Evolutionary conservation across 2,888 invertebrate genomes (phyloP).

Genomic region (Plagodis dolabraria): DNA sequence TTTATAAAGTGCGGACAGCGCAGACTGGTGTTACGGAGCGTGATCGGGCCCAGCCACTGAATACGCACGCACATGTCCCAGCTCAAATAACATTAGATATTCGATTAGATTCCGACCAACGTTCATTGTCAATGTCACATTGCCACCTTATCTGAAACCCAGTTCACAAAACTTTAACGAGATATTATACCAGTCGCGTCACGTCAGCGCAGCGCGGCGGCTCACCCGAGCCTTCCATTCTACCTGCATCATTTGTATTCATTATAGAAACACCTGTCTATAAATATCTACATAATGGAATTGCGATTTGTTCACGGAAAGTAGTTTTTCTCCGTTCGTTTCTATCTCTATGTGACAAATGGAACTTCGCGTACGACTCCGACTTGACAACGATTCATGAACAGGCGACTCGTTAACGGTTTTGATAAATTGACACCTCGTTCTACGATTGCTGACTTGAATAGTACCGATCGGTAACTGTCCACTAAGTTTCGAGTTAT

Average conservation of each 20-base stretch:
- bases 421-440: constrained; percentile 31
- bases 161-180: constrained; percentile 15
- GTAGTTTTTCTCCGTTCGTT: constrained; percentile 30
- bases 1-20: constrained; percentile 52
- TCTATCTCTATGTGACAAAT: constrained; percentile 26
- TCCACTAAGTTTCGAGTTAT: constrained; percentile 13
- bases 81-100: constrained; percentile 22
- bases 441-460: constrained; percentile 26
- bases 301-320: constrained; percentile 29
- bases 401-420: constrained; percentile 26
- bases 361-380: constrained; percentile 18
- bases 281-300: constrained; percentile 32
- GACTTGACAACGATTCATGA: constrained; percentile 27
- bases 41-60: too few species aligned
- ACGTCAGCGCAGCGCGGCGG: constrained; percentile 7
- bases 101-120: constrained; percentile 17
- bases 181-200: background rate
- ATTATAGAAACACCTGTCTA: constrained; percentile 33
- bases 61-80: too few species aligned
- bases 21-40: constrained; percentile 14
- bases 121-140: constrained; percentile 17
- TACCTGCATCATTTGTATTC: constrained; percentile 28
- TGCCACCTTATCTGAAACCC: constrained; percentile 6
- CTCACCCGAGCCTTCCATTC: constrained; percentile 22
- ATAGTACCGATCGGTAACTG: constrained; percentile 19